Percentiles rank a stretch among this genome's conserved stretches.
phyloP scores from a whole-genome alignment of 2,797 vertebrate genomes.

The Moxostoma hubbsi region DNA sequence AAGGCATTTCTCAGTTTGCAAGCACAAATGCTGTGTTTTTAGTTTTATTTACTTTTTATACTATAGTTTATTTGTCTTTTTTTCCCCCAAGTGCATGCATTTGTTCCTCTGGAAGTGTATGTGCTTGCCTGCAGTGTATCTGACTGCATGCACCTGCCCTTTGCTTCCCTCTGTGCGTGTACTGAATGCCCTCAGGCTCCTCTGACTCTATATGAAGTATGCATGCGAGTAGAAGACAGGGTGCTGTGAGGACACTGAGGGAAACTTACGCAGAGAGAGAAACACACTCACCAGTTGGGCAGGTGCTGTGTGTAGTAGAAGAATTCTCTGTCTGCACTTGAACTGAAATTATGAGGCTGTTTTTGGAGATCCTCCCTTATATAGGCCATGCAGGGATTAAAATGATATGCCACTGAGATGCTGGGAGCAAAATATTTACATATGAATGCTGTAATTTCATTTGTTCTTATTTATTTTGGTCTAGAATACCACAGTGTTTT shows the following conservation, averaged over 20 bases:
- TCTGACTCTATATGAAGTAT: conserved; percentile 11
- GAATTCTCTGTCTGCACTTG: not conserved
- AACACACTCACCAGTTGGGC: too few species aligned
- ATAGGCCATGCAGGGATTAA: conserved; percentile 27
- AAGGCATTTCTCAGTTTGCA: too few species aligned
- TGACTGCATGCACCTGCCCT: not conserved
- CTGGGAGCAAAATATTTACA: not conserved
- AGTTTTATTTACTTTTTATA: too few species aligned
- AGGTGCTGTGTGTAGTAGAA: too few species aligned
- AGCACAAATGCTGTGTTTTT: too few species aligned
- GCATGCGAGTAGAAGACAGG: not conserved
- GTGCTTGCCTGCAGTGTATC: not conserved
- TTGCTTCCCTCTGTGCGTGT: not conserved
- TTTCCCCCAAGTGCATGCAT: too few species aligned
- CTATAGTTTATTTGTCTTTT: too few species aligned
- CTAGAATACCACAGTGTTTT: not conserved
- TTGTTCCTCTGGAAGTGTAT: not conserved
- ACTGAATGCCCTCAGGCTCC: not conserved
- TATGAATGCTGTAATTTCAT: not conserved
- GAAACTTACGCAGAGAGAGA: too few species aligned
- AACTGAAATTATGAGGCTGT: not conserved
- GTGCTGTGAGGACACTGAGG: not conserved
- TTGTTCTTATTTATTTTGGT: not conserved
- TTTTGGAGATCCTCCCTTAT: not conserved
- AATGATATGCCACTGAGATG: not conserved